phyloP scores from a whole-genome alignment of 2,888 invertebrate genomes.

The Lymantria monacha region DNA sequence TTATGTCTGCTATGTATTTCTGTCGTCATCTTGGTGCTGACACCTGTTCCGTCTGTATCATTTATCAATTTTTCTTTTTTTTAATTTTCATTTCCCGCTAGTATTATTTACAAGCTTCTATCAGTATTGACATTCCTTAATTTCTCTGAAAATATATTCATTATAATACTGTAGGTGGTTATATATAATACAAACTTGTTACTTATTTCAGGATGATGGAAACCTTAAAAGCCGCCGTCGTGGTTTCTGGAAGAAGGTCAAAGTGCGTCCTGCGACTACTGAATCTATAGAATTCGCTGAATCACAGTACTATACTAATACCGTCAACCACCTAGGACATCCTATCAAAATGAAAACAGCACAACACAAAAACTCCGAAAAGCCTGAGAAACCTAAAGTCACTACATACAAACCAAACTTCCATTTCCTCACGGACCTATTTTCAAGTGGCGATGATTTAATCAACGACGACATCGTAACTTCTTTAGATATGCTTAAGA shows the following conservation, averaged over 20 bases:
- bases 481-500: constrained; percentile 59
- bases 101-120: too few species aligned
- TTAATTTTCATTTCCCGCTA: too few species aligned
- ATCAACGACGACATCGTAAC: constrained; percentile 41
- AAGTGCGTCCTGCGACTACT: constrained; percentile 77
- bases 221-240: constrained; percentile 75
- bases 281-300: constrained; percentile 91
- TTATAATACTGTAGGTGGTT: too few species aligned
- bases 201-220: constrained; percentile 53
- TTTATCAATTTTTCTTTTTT: too few species aligned
- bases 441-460: constrained; percentile 46
- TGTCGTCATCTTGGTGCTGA: too few species aligned
- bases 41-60: too few species aligned
- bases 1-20: too few species aligned
- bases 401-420: constrained; percentile 69
- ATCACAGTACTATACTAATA: constrained; percentile 85
- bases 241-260: constrained; percentile 89
- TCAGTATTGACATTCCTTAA: background rate
- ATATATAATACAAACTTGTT: constrained; percentile 3
- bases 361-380: constrained; percentile 50
- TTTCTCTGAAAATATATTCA: background rate
- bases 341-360: constrained; percentile 27
- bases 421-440: constrained; percentile 57
- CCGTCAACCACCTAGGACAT: constrained; percentile 77
- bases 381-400: constrained; percentile 48